Percentiles rank a stretch among this genome's conserved stretches.
phyloP scores from a whole-genome alignment of 2,797 vertebrate genomes.

The Picus viridis region DNA sequence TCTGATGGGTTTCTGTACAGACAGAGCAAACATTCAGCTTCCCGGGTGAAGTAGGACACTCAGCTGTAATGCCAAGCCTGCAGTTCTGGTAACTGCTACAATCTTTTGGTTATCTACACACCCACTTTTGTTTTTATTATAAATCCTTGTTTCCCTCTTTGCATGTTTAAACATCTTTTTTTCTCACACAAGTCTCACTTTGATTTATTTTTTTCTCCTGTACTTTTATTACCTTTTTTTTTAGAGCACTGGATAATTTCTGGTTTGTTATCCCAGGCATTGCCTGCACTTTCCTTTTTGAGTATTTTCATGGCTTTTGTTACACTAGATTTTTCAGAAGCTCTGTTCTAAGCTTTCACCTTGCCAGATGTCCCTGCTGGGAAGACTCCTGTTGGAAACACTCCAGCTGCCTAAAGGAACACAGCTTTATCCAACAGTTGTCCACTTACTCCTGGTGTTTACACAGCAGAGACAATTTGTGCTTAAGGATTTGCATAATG shows the following conservation, averaged over 20 bases:
- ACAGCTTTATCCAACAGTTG: background rate
- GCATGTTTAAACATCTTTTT: background rate
- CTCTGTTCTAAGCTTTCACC: background rate
- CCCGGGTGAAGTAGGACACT: background rate
- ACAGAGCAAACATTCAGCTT: background rate
- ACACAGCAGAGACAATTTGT: background rate
- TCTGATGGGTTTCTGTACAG: background rate
- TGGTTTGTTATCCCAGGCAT: background rate
- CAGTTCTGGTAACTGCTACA: background rate
- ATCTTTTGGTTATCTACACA: background rate
- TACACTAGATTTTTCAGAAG: fast-evolving
- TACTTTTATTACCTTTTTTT: background rate
- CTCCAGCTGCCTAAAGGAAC: background rate
- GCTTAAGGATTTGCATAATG: background rate
- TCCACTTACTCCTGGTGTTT: background rate
- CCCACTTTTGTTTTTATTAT: background rate
- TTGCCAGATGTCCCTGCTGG: background rate
- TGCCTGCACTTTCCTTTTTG: background rate
- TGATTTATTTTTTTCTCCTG: background rate
- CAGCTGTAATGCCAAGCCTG: fast-evolving
- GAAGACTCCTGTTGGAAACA: background rate
- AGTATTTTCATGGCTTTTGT: background rate
- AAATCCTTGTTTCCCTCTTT: background rate
- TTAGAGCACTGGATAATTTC: background rate
- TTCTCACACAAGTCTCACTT: background rate